Conservation (phyloP, 1,140 invertebrate genomes). For the Drusus annulatus region DNA sequence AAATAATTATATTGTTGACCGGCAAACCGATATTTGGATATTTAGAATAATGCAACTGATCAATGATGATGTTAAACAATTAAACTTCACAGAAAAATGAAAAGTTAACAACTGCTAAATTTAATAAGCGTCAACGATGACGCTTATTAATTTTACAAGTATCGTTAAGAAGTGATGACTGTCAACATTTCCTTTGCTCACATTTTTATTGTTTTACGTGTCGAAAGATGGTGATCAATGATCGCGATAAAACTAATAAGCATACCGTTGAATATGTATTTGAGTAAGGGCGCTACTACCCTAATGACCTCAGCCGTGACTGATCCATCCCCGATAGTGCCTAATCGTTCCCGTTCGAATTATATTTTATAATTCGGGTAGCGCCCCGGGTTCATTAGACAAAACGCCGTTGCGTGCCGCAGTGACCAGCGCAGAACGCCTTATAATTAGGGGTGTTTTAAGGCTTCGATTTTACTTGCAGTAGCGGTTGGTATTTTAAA, state of each 20-base stretch:
- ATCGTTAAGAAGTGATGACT: too few relatives aligned
- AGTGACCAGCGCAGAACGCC: neutral
- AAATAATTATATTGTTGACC: too few relatives aligned
- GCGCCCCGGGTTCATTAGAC: slow-evolving; percentile 47
- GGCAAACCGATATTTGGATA: too few relatives aligned
- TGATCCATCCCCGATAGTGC: slow-evolving; percentile 32
- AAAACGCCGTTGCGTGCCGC: slow-evolving; percentile 43
- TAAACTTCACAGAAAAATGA: too few relatives aligned
- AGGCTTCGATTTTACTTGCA: neutral
- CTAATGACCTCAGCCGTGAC: slow-evolving; percentile 17
- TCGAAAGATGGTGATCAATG: neutral
- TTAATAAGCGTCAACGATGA: too few relatives aligned
- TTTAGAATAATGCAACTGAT: too few relatives aligned
- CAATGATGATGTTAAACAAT: too few relatives aligned
- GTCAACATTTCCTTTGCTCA: neutral
- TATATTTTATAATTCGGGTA: slow-evolving; percentile 37
- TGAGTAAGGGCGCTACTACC: neutral
- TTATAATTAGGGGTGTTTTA: slow-evolving; percentile 9
- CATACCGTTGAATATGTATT: slow-evolving; percentile 13
- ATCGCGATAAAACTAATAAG: slow-evolving; percentile 22
- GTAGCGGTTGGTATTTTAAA: too few relatives aligned
- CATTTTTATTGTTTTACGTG: slow-evolving; percentile 3
- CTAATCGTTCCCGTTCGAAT: too few relatives aligned
- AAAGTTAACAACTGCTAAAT: too few relatives aligned
- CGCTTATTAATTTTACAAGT: too few relatives aligned